Base-by-base conservation (phyloP, 2,888 invertebrate species). In the Tanaodytes sp. region DNA sequence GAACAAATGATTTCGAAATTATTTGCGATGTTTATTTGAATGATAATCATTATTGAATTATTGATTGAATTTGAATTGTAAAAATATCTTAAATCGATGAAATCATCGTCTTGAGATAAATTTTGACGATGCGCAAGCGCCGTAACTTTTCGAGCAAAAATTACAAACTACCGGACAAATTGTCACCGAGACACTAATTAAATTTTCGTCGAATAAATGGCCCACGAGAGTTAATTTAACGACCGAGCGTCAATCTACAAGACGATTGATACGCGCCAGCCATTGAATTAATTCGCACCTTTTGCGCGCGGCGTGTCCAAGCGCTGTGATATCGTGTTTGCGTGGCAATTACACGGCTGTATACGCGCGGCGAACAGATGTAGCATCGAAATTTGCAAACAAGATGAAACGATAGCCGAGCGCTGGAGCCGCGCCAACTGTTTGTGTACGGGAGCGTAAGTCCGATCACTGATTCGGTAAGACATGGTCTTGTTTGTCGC, bases 321-420 rank as follows among this genome's bases (percentile, higher is more conserved):
- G 48, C 57, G 51, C 57, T 42, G 39, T 30, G 70, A 62, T 66
- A 65, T 46, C 65, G 65, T 70, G 70, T 70, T 70, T 61, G 65
- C 70, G 57, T 65, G 46, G 70, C 57, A 70, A 70, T 70, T 70
- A 70, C 70, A 70, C 62, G 62, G 61, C 70, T 65, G 66, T 71
- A 69, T 67, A 69, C 65, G 63, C 58, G 61, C 46, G 62, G 49
- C 33, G 64, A 75, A 72, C 76, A 75, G 74, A 73, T 73, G 76
- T 68, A 72, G 69, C 46, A 40, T 55, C 62, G 64, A 66, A 71
- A 62, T 73, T 74, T 71, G 76, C 76, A 68, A 73, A 73, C 76
- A 77, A 75, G 76, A 73, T 75, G 71, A 74, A 78, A 77, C 73
- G 72, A 72, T 63, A 39, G 62, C 59, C 39, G 39, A 36, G 42